Percentiles rank a stretch among this genome's conserved stretches.
phyloP scores from a whole-genome alignment of 2,888 invertebrate species.

The Neocrepidodera transversa region DNA sequence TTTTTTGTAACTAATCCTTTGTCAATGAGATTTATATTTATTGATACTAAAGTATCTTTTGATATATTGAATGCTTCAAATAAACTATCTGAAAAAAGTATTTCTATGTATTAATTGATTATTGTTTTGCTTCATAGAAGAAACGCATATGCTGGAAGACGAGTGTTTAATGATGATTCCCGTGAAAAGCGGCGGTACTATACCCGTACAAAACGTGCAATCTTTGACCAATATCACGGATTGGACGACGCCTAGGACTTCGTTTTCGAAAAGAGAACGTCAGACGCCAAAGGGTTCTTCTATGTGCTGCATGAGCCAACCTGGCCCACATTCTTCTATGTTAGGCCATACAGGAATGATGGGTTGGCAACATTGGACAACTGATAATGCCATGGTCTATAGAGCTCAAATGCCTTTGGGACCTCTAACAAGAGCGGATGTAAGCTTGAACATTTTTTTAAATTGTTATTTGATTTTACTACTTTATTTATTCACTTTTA shows the following conservation, averaged over 20 bases:
- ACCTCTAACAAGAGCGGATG: conserved; percentile 60
- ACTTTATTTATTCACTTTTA: too few relatives aligned
- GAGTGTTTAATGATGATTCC: conserved; percentile 56
- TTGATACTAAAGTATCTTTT: too few relatives aligned
- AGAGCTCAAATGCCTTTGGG: conserved; percentile 54
- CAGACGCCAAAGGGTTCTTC: conserved; percentile 39
- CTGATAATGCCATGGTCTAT: conserved; percentile 51
- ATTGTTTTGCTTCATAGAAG: conserved; percentile 61
- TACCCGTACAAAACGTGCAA: conserved; percentile 28
- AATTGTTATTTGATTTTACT: too few relatives aligned
- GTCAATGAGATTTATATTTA: too few relatives aligned
- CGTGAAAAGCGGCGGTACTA: conserved; percentile 14
- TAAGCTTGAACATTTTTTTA: conserved; percentile 43
- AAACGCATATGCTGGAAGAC: conserved; percentile 74
- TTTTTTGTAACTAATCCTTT: too few relatives aligned
- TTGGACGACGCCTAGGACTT: conserved; percentile 47
- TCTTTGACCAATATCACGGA: conserved; percentile 44
- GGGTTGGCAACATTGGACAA: conserved; percentile 55
- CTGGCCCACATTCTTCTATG: conserved; percentile 12
- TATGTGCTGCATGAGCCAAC: conserved; percentile 29
- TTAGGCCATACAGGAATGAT: conserved; percentile 55
- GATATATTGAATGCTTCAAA: too few relatives aligned
- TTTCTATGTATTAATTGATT: too few relatives aligned
- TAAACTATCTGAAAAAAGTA: too few relatives aligned
- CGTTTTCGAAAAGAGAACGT: conserved; percentile 42